Evolutionary conservation across 2,888 invertebrate genomes (phyloP).

Genomic region (Ormia ochracea): DNA sequence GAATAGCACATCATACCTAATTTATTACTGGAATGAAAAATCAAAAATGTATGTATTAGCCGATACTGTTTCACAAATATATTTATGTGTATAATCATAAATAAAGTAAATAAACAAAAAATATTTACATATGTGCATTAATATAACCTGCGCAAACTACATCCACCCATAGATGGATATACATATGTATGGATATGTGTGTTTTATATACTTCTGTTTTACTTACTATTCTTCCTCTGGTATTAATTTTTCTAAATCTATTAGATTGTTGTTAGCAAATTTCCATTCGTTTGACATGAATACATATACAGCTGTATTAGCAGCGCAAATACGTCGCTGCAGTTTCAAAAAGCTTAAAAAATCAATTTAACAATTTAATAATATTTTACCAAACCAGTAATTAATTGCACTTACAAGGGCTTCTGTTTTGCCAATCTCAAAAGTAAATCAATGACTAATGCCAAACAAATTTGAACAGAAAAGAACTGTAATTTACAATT

Average conservation of each 20-base stretch:
- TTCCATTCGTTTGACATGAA: conserved; percentile 88
- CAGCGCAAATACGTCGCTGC: conserved; percentile 88
- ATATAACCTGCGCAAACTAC: too few species aligned
- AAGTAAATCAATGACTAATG: conserved; percentile 82
- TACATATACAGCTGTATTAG: conserved; percentile 84
- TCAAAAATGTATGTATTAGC: background rate
- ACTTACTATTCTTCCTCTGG: conserved; percentile 42
- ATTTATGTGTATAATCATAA: background rate
- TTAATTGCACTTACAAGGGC: conserved; percentile 81
- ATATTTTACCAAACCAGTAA: background rate
- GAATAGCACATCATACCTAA: conserved; percentile 58
- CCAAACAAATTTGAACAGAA: conserved; percentile 87
- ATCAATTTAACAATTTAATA: background rate
- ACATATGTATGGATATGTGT: too few species aligned
- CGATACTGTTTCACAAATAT: background rate
- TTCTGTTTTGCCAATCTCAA: conserved; percentile 82
- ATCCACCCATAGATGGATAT: too few species aligned
- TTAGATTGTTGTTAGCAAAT: conserved; percentile 81
- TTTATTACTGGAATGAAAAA: conserved; percentile 51
- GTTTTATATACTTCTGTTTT: background rate
- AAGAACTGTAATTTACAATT: conserved; percentile 79
- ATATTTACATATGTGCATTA: too few species aligned
- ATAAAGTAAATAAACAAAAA: too few species aligned
- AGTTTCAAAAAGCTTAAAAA: conserved; percentile 83
- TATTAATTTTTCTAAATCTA: conserved; percentile 61